Evolutionary conservation across 2,888 invertebrate species (phyloP).

Genomic region (Sussaba pulchella): DNA sequence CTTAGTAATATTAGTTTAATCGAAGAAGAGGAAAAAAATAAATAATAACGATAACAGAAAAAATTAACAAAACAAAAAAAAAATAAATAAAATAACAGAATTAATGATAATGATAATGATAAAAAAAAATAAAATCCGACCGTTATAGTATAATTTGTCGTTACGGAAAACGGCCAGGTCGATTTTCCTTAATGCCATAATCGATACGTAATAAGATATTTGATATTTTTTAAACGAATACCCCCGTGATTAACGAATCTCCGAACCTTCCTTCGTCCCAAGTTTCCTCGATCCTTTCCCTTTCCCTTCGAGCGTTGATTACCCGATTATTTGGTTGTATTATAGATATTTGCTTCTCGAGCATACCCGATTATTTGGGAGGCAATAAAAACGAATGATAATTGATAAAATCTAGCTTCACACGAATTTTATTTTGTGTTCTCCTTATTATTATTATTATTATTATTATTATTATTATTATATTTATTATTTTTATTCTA

Average conservation of each 20-base stretch:
- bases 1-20: slow-evolving; percentile 64
- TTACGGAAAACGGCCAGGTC: slow-evolving; percentile 44
- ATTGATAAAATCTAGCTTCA: slow-evolving; percentile 12
- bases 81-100: too few species aligned
- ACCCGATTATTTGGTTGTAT: slow-evolving; percentile 55
- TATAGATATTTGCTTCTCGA: slow-evolving; percentile 55
- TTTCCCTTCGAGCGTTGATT: slow-evolving; percentile 33
- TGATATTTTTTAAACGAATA: slow-evolving; percentile 59
- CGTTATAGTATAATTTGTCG: slow-evolving; percentile 55
- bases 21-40: slow-evolving; percentile 17
- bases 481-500: background rate
- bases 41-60: too few species aligned
- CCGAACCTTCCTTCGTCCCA: background rate
- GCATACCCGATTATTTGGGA: slow-evolving; percentile 55
- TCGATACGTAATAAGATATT: slow-evolving; percentile 54
- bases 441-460: background rate
- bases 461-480: background rate
- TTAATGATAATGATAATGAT: background rate
- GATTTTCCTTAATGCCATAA: slow-evolving; percentile 62
- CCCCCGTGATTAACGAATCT: slow-evolving; percentile 10
- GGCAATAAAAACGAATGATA: slow-evolving; percentile 50
- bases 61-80: too few species aligned
- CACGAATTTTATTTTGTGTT: slow-evolving; percentile 10
- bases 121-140: slow-evolving; percentile 46
- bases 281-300: too few species aligned